Percentiles rank a stretch among this genome's conserved stretches.
phyloP scores from a whole-genome alignment of 2,113 vertebrate species.

The Vidua macroura region DNA sequence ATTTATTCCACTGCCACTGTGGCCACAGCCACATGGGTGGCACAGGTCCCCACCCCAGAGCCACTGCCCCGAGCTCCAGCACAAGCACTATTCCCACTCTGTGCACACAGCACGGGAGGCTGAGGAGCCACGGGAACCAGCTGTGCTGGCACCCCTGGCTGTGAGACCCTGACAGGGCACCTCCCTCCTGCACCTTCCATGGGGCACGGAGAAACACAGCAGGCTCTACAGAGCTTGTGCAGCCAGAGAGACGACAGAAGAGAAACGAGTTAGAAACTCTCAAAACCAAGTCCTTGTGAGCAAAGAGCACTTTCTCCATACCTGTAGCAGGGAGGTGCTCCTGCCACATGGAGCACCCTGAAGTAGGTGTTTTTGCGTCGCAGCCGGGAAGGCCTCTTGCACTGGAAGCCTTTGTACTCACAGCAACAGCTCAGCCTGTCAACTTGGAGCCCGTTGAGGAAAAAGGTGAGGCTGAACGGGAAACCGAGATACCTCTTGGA shows the following conservation, averaged over 20 bases:
- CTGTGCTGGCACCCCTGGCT: no score
- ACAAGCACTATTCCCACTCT: neutral
- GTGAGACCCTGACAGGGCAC: neutral
- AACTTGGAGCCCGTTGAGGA: slow-evolving; percentile 87
- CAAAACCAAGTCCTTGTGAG: neutral
- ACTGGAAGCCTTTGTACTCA: slow-evolving; percentile 79
- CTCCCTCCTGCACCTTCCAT: neutral
- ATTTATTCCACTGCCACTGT: neutral
- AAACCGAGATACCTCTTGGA: slow-evolving; percentile 89
- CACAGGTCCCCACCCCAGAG: rapidly evolving
- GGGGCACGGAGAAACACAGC: neutral
- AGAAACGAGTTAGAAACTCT: neutral
- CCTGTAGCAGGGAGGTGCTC: slow-evolving; percentile 92
- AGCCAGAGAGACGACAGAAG: neutral
- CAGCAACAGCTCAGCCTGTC: slow-evolving; percentile 96
- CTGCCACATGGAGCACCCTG: slow-evolving; percentile 79
- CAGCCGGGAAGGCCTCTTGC: slow-evolving; percentile 78
- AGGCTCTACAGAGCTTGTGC: neutral
- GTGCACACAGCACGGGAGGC: neutral
- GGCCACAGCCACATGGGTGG: neutral
- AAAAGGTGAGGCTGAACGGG: slow-evolving; percentile 96
- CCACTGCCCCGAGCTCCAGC: rapidly evolving
- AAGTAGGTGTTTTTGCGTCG: slow-evolving; percentile 85
- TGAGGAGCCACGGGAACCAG: neutral
- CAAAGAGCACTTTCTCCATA: slow-evolving; percentile 17